A percentile compares a stretch with the other conserved stretches of the same genome.
Evolutionary conservation across 37 sponge, comb jelly and placozoan species (phyloP).

Genomic region (Cliona cf. orientalis): DNA sequence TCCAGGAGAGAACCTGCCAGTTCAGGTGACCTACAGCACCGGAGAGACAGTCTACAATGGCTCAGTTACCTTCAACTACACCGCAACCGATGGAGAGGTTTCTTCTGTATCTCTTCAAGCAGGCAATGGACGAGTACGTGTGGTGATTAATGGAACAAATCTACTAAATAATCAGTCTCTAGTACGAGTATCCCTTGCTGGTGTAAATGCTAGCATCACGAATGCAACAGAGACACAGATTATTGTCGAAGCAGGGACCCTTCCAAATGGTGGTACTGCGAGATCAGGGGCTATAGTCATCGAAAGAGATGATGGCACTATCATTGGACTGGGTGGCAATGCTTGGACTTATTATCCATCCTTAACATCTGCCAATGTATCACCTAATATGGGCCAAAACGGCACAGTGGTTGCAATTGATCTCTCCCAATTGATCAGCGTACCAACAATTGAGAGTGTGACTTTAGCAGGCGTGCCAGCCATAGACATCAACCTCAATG

Average conservation of each 20-base stretch:
- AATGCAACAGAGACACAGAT: slow-evolving; percentile 18
- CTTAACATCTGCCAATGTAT: slow-evolving; percentile 20
- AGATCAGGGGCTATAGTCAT: slow-evolving; percentile 25
- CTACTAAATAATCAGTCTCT: slow-evolving; percentile 30
- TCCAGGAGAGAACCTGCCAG: slow-evolving; percentile 25
- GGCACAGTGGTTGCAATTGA: slow-evolving; percentile 69
- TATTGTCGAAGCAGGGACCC: slow-evolving; percentile 29
- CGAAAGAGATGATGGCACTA: slow-evolving; percentile 14
- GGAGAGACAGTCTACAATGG: slow-evolving; percentile 35
- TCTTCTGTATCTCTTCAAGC: slow-evolving; percentile 27
- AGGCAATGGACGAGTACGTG: slow-evolving; percentile 47
- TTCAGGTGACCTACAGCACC: slow-evolving; percentile 30
- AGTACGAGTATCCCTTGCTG: slow-evolving; percentile 34
- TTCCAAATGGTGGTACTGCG: not conserved
- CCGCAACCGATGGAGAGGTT: slow-evolving; percentile 2
- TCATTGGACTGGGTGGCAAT: slow-evolving; percentile 39
- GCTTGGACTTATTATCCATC: slow-evolving; percentile 67
- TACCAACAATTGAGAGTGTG: slow-evolving; percentile 7
- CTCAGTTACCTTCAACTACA: slow-evolving; percentile 35
- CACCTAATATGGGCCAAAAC: slow-evolving; percentile 60
- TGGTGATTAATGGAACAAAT: slow-evolving; percentile 51
- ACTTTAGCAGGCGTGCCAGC: slow-evolving; percentile 20
- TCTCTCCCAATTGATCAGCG: not conserved
- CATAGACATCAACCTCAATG: not conserved
- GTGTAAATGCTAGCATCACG: slow-evolving; percentile 9